A percentile compares a stretch with the other conserved stretches of the same genome.
These are phyloP conservation scores for Myrmecobius fasciatus DNA, from an alignment of 2,113 vertebrate species.

Conservation along the genomic window DNA sequence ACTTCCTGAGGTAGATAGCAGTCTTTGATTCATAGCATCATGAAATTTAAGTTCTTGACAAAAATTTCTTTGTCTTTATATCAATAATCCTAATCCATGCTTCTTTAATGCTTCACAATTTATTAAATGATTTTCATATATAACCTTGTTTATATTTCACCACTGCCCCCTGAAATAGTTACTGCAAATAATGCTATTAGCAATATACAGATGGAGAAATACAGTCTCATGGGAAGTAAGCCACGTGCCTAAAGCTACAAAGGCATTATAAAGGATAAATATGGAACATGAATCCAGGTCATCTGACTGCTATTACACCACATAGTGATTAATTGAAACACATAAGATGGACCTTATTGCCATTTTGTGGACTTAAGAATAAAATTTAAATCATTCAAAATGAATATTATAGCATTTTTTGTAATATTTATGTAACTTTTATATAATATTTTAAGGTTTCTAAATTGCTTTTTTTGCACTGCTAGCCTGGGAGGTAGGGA, in stretches of 20 bases:
- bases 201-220: neutral
- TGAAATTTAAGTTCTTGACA: neutral
- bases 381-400: neutral
- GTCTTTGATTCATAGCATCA: neutral
- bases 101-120: neutral
- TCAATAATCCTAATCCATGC: neutral
- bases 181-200: neutral
- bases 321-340: neutral
- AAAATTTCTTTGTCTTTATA: neutral
- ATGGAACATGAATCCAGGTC: neutral
- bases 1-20: neutral
- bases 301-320: neutral
- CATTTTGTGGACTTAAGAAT: neutral
- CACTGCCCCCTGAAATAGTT: rapidly evolving
- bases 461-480: neutral
- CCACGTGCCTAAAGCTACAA: neutral
- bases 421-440: neutral
- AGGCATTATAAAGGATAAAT: neutral
- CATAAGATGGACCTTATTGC: neutral
- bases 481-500: neutral
- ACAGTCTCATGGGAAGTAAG: neutral
- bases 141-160: neutral
- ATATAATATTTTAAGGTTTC: neutral
- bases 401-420: neutral
- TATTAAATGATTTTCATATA: neutral